A percentile compares a stretch with the other conserved stretches of the same genome.
Conservation (phyloP, 2,888 invertebrate species). For the Matsumyia berberina region DNA sequence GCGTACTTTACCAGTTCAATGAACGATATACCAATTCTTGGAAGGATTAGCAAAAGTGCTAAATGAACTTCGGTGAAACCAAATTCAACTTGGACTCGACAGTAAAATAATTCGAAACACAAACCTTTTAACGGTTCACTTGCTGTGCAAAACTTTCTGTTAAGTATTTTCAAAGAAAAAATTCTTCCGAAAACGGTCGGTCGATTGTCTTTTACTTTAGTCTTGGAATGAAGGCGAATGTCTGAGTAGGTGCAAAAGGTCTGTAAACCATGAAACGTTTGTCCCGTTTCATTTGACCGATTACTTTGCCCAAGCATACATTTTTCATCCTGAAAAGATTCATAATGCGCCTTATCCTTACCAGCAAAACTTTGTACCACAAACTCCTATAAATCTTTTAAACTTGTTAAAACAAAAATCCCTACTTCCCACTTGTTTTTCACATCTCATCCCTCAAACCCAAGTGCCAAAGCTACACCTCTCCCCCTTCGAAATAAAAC, state of each 20-base stretch:
- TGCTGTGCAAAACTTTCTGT: not conserved
- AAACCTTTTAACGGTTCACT: conserved; percentile 12
- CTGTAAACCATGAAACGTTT: too few relatives aligned
- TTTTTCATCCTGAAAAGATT: too few relatives aligned
- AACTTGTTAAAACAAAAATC: not conserved
- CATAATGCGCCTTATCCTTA: too few relatives aligned
- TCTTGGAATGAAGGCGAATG: too few relatives aligned
- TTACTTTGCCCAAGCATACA: too few relatives aligned
- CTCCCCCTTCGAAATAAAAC: not conserved
- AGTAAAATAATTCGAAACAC: not conserved
- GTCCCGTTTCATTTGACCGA: too few relatives aligned
- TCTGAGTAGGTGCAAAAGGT: too few relatives aligned
- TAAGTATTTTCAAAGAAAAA: not conserved
- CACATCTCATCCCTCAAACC: not conserved
- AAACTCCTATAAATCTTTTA: conserved; percentile 14
- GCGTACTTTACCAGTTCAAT: too few relatives aligned
- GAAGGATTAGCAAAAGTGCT: not conserved
- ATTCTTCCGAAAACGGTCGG: not conserved
- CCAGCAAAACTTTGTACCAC: too few relatives aligned
- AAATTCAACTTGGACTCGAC: not conserved
- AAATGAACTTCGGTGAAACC: not conserved
- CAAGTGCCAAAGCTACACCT: not conserved
- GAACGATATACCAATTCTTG: too few relatives aligned
- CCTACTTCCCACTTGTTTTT: not conserved
- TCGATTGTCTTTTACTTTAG: too few relatives aligned